Evolutionary conservation across 2,797 vertebrate genomes (phyloP).

Genomic region (Vireo griseus): DNA sequence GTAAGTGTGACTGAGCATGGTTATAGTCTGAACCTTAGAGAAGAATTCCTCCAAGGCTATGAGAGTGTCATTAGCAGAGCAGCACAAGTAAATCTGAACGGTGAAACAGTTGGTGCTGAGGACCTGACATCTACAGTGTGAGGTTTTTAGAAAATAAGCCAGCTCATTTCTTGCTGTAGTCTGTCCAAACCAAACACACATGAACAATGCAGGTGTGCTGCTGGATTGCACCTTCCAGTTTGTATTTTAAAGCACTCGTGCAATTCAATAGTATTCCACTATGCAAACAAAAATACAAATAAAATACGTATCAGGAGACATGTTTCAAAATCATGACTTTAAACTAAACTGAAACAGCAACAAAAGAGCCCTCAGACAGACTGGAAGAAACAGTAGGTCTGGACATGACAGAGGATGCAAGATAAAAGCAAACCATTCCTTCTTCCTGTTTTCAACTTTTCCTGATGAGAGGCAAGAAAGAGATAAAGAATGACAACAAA

Average conservation of each 20-base stretch:
- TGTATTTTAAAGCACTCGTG: neutral
- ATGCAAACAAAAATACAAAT: neutral
- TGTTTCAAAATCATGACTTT: neutral
- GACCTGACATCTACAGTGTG: neutral
- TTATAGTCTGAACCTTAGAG: neutral
- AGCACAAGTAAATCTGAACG: neutral
- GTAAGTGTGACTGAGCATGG: accelerated
- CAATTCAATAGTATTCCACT: neutral
- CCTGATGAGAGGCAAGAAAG: neutral
- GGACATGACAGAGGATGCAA: neutral
- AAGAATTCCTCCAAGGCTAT: neutral
- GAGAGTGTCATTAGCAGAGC: neutral
- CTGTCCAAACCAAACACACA: neutral
- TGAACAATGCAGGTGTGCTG: neutral
- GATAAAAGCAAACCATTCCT: neutral
- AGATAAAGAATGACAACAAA: neutral
- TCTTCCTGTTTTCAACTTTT: neutral
- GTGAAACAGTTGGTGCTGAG: neutral
- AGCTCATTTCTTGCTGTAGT: neutral
- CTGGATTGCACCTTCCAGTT: neutral
- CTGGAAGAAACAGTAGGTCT: neutral
- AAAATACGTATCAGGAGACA: neutral
- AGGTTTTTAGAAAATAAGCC: neutral
- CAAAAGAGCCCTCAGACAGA: neutral
- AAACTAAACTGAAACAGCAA: neutral